A percentile compares a stretch with the other conserved stretches of the same genome.
These are phyloP conservation scores for Myioborus miniatus DNA, from an alignment of 2,797 vertebrate genomes.

Conservation along the genomic window DNA sequence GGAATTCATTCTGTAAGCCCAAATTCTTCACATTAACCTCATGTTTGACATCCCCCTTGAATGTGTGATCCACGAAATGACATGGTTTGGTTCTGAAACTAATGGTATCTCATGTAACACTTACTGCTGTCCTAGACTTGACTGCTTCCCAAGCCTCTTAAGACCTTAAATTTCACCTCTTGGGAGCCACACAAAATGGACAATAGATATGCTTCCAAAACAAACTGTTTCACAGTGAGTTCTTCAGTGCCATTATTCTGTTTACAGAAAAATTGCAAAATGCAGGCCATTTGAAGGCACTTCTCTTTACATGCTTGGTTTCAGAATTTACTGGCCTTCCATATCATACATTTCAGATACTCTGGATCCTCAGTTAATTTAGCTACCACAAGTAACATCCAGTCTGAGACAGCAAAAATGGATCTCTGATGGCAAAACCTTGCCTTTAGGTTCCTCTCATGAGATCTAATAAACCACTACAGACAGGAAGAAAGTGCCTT, in stretches of 20 bases:
- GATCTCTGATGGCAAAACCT: not conserved
- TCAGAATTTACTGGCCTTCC: not conserved
- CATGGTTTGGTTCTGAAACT: not conserved
- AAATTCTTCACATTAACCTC: not conserved
- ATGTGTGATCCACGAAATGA: not conserved
- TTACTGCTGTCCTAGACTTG: not conserved
- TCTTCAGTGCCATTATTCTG: not conserved
- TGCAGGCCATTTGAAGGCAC: not conserved
- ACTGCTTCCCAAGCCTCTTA: not conserved
- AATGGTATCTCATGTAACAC: not conserved
- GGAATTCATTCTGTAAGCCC: not conserved
- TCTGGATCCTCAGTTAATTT: not conserved
- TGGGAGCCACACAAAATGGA: not conserved
- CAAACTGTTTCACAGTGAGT: not conserved
- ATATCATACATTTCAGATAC: not conserved
- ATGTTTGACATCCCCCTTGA: not conserved
- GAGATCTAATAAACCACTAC: not conserved
- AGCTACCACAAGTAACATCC: not conserved
- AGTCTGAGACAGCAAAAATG: not conserved
- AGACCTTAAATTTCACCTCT: not conserved
- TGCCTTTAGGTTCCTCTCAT: not conserved
- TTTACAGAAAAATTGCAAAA: not conserved
- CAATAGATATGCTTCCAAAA: not conserved
- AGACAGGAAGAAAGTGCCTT: not conserved
- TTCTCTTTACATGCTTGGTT: not conserved